Evolutionary conservation across 2,888 invertebrate genomes (phyloP), one percentile per base, ranked within the genome.

Genomic region (Rhagonycha lutea): DNA sequence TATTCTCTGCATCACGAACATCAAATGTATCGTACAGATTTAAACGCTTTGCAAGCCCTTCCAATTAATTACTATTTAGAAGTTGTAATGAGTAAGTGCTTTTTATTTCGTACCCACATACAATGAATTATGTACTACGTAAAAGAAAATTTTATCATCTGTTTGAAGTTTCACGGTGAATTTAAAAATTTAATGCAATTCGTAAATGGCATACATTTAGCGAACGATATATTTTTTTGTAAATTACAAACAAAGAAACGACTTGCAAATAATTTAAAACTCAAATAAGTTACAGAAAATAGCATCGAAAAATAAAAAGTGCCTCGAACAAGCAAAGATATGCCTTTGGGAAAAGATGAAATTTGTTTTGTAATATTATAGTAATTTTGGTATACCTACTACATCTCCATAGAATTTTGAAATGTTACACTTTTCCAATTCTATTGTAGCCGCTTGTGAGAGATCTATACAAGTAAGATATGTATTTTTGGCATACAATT

Each of bases 1-100:
- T 76, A 70, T 68, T 70, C 70, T 28, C 73, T 72, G 65, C 67
- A 60, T 65, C 32, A 47, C 14, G 68, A 76, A 73, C 73, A 61
- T 73, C 63, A 76, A 76, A 73, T 75, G 68, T 72, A 72, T 72
- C 72, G 75, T 60, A 61, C 61, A 62, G 68, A 76, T 76, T 76
- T 74, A 70, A 74, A 63, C 63, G 65, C 65, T 63, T 70, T 69
- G 26, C 63, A n/a, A 18, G 26, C 23, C 14, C 11, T 65, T 47
- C 47, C 24, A 65, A 65, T 24, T 65, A 24, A 65, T n/a, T 65
- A 65, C 7, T 65, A 14, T 24, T 65, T 65, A 65, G 14, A 65
- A 47, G 47, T 47, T 47, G 47, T 47, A 47, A 47, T 47, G 47
- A 47, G 47, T 47, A 47, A 47, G 47, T 47, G 47, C 47, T 47